These are phyloP conservation scores for Etheostoma nigrum DNA, from an alignment of 2,797 vertebrate genomes.

Conservation along the genomic window DNA sequence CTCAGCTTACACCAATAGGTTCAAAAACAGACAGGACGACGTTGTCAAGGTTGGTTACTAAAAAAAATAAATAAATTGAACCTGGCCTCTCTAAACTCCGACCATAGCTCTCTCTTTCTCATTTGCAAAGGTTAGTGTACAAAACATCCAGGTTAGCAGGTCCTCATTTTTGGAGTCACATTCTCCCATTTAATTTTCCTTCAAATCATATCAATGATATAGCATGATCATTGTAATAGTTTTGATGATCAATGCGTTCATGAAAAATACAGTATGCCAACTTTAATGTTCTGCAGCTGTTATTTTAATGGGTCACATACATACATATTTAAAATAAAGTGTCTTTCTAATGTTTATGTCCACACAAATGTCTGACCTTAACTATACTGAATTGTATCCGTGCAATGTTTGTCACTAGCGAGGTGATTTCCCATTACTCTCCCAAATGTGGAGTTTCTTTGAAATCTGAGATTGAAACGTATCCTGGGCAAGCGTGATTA, in stretches of 20 bases:
- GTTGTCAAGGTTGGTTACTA: slow-evolving; percentile 87
- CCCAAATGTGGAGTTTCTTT: too few relatives aligned
- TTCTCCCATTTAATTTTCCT: not conserved
- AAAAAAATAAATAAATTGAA: not conserved
- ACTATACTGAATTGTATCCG: too few relatives aligned
- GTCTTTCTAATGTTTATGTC: too few relatives aligned
- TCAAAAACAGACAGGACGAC: slow-evolving; percentile 79
- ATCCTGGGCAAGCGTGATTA: too few relatives aligned
- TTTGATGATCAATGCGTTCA: not conserved
- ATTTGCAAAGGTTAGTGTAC: not conserved
- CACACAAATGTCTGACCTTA: too few relatives aligned
- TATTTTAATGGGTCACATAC: not conserved
- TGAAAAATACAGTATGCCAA: not conserved
- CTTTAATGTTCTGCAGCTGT: not conserved
- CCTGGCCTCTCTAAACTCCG: not conserved
- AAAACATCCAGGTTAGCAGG: not conserved
- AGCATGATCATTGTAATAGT: not conserved
- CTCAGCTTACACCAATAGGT: slow-evolving; percentile 86
- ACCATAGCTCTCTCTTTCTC: not conserved
- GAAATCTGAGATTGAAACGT: too few relatives aligned
- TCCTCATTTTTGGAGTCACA: not conserved
- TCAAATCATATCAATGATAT: not conserved
- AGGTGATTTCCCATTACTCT: too few relatives aligned
- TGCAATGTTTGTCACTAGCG: too few relatives aligned
- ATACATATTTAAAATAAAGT: not conserved